Percentiles rank a stretch among this genome's conserved stretches.
phyloP scores from a whole-genome alignment of 2,113 vertebrate genomes.

The Pygoscelis adeliae region DNA sequence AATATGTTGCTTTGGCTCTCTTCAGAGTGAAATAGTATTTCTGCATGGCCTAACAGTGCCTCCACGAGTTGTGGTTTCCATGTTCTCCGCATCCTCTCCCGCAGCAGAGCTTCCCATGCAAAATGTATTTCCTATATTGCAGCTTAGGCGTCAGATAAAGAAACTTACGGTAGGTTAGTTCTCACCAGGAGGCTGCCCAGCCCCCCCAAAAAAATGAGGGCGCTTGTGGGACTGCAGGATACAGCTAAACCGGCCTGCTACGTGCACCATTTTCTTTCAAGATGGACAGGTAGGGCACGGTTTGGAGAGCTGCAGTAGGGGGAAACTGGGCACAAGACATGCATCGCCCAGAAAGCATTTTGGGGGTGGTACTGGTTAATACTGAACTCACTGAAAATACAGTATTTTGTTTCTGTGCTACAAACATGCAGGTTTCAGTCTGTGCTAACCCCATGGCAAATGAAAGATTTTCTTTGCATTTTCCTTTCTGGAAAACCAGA shows the following conservation, averaged over 20 bases:
- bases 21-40: not conserved
- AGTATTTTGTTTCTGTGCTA: not conserved
- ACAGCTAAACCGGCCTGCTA: not conserved
- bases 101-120: not conserved
- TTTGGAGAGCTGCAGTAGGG: not conserved
- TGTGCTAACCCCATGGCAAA: not conserved
- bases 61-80: not conserved
- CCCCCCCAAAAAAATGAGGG: not conserved
- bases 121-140: not conserved
- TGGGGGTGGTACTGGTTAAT: not conserved
- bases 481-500: not conserved
- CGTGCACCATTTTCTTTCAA: fast-evolving
- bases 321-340: not conserved
- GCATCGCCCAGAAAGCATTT: not conserved
- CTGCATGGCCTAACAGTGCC: not conserved
- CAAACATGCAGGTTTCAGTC: not conserved
- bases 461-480: not conserved
- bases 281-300: fast-evolving
- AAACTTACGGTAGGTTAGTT: not conserved
- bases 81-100: not conserved
- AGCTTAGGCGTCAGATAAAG: not conserved
- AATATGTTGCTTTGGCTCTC: not conserved
- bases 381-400: not conserved
- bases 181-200: not conserved
- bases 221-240: not conserved